Evolutionary conservation across 2,888 invertebrate genomes (phyloP).

Genomic region (Coecobrya sp.): DNA sequence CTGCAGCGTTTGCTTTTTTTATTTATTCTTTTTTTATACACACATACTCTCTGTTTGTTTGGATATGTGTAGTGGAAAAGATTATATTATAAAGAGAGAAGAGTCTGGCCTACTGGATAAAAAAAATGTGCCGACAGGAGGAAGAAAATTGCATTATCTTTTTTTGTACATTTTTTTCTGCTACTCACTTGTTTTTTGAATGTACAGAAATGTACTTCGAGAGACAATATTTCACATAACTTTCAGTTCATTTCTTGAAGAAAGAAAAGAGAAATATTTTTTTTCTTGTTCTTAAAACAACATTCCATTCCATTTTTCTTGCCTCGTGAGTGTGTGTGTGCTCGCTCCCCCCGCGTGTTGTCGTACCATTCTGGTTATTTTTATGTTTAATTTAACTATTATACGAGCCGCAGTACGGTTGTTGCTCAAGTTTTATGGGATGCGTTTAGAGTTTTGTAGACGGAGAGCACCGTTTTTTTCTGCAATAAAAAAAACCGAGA

Average conservation of each 20-base stretch:
- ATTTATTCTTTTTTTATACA: conserved; percentile 8
- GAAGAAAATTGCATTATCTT: conserved; percentile 49
- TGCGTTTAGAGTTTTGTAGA: conserved; percentile 1
- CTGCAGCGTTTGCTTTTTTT: conserved; percentile 44
- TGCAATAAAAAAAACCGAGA: background rate
- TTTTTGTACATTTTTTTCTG: background rate
- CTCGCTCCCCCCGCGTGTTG: too few relatives aligned
- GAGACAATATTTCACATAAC: background rate
- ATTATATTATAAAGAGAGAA: conserved; percentile 8
- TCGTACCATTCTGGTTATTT: background rate
- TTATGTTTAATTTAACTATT: background rate
- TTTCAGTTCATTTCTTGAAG: background rate
- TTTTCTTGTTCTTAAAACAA: conserved; percentile 11
- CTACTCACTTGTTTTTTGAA: background rate
- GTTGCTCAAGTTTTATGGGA: background rate
- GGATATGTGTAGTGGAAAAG: background rate
- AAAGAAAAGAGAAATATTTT: background rate
- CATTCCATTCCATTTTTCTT: background rate
- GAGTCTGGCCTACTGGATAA: conserved; percentile 7
- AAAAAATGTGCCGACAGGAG: background rate
- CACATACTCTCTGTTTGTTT: conserved; percentile 13
- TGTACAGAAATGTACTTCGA: background rate
- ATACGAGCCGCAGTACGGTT: too few relatives aligned
- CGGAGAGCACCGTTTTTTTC: background rate
- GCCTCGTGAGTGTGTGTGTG: too few relatives aligned